Base-by-base conservation (phyloP, 1,140 invertebrate genomes). In the Eulimnadia texana region DNA sequence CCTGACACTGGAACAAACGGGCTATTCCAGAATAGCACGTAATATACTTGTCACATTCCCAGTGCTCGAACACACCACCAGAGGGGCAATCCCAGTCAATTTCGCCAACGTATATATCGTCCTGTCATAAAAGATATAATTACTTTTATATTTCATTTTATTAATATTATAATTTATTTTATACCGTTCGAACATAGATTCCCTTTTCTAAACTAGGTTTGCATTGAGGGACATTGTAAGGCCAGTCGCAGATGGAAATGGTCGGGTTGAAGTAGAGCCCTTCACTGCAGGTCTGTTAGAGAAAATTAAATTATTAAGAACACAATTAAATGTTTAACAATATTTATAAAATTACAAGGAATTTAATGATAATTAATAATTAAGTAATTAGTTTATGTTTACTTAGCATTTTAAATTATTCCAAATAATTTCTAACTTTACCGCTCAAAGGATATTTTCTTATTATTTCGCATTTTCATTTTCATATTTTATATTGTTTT, bases 1-100 rank as follows among this genome's bases (percentile, higher is more conserved):
- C 53, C 22, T 33, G 29, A 19, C 65, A 66, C 16, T 59, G 59
- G 53, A 54, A 58, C 25, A 66, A 27, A 16, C 29, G 50, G 24
- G 64, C 64, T 6, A 33, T 20, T 22, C 28, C 55, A 1, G 55
- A 29, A 33, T 50, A 28, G 60, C 60, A 61, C 2, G 42, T 33
- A 28, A 53, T 53, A 24, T 61, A 61, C 25, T 50, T 60, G 3
- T 50, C 33, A n/a, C 58, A 60, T 54, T 61, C 51, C 24, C 42
- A 51, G 9, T 50, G 60, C 23, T 50, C 50, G 0, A 54, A 50
- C 6, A 29, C 19, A 13, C 49, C 13, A 20, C n/a, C 22, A 19
- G 24, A 24, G 3, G 60, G 60, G 23, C 60, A 61, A n/a, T 52
- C 19, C 16, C 53, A 61, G 28, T 61, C 60, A 11, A 23, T 19